Base-by-base conservation (phyloP, 2,113 vertebrate genomes). In the Leiothrix lutea region DNA sequence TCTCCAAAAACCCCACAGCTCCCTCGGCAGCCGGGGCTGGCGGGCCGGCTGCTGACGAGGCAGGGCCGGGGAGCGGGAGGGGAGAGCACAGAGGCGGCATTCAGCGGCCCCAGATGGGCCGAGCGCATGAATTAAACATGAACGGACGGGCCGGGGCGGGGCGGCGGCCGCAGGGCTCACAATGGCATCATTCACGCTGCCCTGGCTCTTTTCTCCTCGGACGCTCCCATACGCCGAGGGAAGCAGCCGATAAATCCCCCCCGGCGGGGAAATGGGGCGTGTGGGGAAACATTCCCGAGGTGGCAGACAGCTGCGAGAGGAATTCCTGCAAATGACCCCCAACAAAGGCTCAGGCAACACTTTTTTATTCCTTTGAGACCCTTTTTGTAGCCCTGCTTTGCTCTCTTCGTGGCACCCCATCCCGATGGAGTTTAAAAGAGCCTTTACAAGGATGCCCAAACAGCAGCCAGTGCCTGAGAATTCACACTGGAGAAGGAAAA, bases 121-220 rank as follows among this genome's bases (percentile, higher is more conserved):
- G 8, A 54, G 65, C 88, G 75, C 7, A 92, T 92, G 90, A 92
- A 96, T 96, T 31, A 95, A n/a, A n/a, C 74, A 92, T 38, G 1
- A 3, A 11, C 29, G 10, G 10, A 38, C 64, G 26, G 12, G 57
- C 8, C 26, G 33, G 85, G 86, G 82, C 14, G 69, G 72, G 23
- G 54, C 2, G 54, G 12, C 75, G 5, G 48, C 24, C 20, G 47
- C 9, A 16, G 51, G 47, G 53, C 33, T 28, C 10, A 93, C 88
- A 93, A 88, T 60, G 61, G 15, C 44, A 73, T 42, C 51, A 64
- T 36, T 95, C 62, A 91, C 19, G 38, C 51, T 51, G 62, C 45
- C 54, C 1, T 4, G 72, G 40, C 64, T 86, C 86, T 9, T 93
- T 94, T 89, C n/a, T 91, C 65, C 66, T 57, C 33, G 23, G 31